Conservation (phyloP, 64 coral and sea anemone genomes). For the Pocillopora damicornis region DNA sequence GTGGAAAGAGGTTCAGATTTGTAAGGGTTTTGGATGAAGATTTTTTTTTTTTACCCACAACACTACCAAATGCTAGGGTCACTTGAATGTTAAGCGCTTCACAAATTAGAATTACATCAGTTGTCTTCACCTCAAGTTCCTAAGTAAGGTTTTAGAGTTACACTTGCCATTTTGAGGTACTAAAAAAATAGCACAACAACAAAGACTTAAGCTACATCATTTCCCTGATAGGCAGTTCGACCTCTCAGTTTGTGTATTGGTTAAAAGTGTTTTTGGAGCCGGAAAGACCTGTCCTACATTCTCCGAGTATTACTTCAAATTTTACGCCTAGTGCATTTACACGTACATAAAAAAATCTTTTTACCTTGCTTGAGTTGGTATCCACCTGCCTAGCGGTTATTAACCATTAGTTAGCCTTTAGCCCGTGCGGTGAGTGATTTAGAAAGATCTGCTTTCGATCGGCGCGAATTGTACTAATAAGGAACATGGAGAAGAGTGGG, state of each 20-base stretch:
- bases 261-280: background rate
- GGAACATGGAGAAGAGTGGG: no score
- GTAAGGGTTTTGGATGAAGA: no score
- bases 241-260: background rate
- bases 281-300: background rate
- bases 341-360: background rate
- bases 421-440: no score
- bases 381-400: no score
- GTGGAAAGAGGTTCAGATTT: no score
- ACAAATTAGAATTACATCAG: background rate
- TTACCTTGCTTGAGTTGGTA: background rate
- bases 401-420: no score
- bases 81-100: background rate
- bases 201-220: no score
- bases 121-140: background rate
- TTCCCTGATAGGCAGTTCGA: background rate
- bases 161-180: background rate
- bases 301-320: slow-evolving; percentile 20
- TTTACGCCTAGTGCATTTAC: slow-evolving; percentile 13
- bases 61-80: background rate
- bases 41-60: no score
- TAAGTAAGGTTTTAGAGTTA: background rate
- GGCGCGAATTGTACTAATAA: no score
- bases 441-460: no score
- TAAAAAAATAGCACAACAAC: background rate